Evolutionary conservation across 2,113 vertebrate species (phyloP).

Genomic region (Tyto alba): DNA sequence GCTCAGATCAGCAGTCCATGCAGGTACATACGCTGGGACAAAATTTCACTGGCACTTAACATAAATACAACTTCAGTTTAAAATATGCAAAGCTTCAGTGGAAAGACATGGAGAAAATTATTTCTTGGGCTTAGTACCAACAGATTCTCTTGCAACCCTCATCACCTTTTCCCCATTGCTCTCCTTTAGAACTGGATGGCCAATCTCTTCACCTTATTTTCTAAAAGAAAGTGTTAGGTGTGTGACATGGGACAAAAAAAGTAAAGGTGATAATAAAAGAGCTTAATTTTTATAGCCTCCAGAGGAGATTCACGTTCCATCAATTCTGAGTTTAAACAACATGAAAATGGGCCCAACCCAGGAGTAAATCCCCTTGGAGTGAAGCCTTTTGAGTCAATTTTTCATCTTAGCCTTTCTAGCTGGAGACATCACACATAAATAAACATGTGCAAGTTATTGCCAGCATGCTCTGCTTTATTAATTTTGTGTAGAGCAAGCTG

Average conservation of each 20-base stretch:
- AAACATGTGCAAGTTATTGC: slow-evolving; percentile 65
- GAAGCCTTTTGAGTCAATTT: slow-evolving; percentile 58
- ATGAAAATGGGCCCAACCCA: slow-evolving; percentile 2
- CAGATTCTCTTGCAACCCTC: not conserved
- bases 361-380: slow-evolving; percentile 49
- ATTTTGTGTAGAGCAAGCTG: slow-evolving; percentile 69
- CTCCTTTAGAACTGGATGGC: not conserved
- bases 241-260: not conserved
- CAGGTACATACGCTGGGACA: rapidly evolving
- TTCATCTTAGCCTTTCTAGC: slow-evolving; percentile 61
- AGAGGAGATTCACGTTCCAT: not conserved
- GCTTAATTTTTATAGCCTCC: slow-evolving; percentile 28
- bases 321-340: slow-evolving; percentile 31
- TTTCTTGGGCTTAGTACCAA: not conserved
- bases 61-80: not conserved
- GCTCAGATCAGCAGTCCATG: not conserved
- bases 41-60: not conserved
- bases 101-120: not conserved
- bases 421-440: slow-evolving; percentile 62
- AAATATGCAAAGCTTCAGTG: not conserved
- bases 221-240: not conserved
- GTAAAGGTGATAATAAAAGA: slow-evolving; percentile 25
- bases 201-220: not conserved
- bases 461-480: slow-evolving; percentile 67
- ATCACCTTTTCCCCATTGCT: not conserved